Base-by-base conservation (phyloP, 2,797 vertebrate species). In the Knipowitschia caucasica region DNA sequence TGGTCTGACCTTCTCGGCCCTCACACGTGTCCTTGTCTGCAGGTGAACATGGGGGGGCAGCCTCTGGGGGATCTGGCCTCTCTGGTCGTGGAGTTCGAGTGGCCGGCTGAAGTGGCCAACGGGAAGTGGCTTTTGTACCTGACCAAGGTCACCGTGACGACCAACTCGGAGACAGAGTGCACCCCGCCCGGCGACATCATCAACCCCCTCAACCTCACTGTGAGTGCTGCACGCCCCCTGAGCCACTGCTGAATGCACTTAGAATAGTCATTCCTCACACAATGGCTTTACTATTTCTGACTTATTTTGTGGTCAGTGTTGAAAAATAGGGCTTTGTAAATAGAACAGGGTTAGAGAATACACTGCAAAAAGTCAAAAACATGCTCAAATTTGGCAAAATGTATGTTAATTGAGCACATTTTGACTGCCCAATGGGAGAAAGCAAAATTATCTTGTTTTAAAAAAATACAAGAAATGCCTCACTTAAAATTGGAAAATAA, bases 111-210 rank as follows among this genome's bases (percentile, higher is more conserved):
- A 82, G 92, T 92, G 5, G 17, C 77, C 75, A 99, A 93, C 0
- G 94, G 95, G 43, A 99, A 99, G 59, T 98, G 96, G 96, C 85
- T 99, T 55, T 89, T 98, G n/a, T 99, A 98, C 72, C 92, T 95
- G 56, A 95, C 94, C 0, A 88, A 92, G 81, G 92, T 98, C 59
- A 54, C 88, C 0, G 47, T 92, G 30, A 78, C 44, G 4, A 78
- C 86, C 51, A 79, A 89, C 0, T 78, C 85, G 5, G 86, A 84
- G 63, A 78, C 63, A 5, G 79, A 63, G 24, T 99, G 96, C 20
- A 69, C 60, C 1, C 94, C 96, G 1, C 70, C 89, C 0, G 92
- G 88, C 36, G 67, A 82, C 0, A 20, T 93, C 1, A 70, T 98
- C 76, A 95, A 98, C 82, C 74, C 66, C 4, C 93, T 93, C 30